These are phyloP conservation scores for Galerucella nymphaeae DNA, from an alignment of 2,888 invertebrate genomes.

Conservation along the genomic window DNA sequence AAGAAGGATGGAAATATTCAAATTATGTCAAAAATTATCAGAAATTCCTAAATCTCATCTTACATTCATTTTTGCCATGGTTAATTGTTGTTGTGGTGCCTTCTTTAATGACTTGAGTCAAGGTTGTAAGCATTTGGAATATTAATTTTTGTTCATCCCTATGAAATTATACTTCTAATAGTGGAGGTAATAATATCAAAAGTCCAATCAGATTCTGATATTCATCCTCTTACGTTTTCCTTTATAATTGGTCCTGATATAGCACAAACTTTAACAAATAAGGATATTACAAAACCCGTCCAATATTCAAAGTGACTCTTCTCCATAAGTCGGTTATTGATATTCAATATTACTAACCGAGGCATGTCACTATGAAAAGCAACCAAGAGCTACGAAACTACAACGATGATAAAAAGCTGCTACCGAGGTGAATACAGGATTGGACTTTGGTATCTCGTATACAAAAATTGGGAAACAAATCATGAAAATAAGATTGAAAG, in stretches of 20 bases:
- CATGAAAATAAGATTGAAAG: too few relatives aligned
- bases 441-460: background rate
- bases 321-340: slow-evolving; percentile 44
- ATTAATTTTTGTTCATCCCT: too few relatives aligned
- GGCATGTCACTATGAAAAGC: slow-evolving; percentile 34
- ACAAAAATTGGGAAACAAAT: too few relatives aligned
- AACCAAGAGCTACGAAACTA: slow-evolving; percentile 13
- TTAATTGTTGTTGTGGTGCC: too few relatives aligned
- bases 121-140: too few relatives aligned
- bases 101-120: too few relatives aligned
- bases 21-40: too few relatives aligned
- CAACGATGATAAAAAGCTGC: background rate
- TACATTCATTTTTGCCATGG: too few relatives aligned
- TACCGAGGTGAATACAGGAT: background rate
- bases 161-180: too few relatives aligned
- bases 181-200: background rate
- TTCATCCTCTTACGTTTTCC: slow-evolving; percentile 17
- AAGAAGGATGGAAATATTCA: too few relatives aligned
- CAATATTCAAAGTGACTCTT: slow-evolving; percentile 31
- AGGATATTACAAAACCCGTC: slow-evolving; percentile 37
- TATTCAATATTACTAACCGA: slow-evolving; percentile 43
- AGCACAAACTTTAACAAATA: slow-evolving; percentile 30
- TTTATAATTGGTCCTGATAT: slow-evolving; percentile 24
- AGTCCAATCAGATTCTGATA: background rate
- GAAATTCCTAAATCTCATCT: too few relatives aligned